A percentile compares a stretch with the other conserved stretches of the same genome.
Conservation (phyloP, 1,140 invertebrate species). For the Idris sp. region DNA sequence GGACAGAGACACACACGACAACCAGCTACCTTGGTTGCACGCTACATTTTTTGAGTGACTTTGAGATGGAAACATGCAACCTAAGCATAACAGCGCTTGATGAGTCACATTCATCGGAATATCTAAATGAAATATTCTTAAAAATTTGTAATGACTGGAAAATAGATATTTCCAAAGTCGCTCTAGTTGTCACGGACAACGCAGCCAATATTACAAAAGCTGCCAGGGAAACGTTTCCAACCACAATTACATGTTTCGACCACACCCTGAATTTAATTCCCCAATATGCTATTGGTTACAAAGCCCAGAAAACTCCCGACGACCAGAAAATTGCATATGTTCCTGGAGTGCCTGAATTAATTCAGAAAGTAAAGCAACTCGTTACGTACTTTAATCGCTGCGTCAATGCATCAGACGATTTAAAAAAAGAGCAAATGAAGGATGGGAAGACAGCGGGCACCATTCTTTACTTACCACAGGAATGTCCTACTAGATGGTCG, state of each 20-base stretch:
- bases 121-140: constrained; percentile 4
- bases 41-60: constrained; percentile 8
- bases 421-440: constrained; percentile 42
- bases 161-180: constrained; percentile 8
- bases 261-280: constrained; percentile 28
- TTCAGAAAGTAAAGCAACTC: constrained; percentile 34
- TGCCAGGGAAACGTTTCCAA: constrained; percentile 7
- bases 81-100: constrained; percentile 13
- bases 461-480: constrained; percentile 34
- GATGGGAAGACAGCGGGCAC: constrained; percentile 38
- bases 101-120: constrained; percentile 13
- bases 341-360: constrained; percentile 9
- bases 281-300: constrained; percentile 14
- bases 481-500: constrained; percentile 47
- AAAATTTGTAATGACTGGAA: constrained; percentile 19
- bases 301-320: constrained; percentile 7
- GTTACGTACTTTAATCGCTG: constrained; percentile 23
- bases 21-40: constrained; percentile 23
- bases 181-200: constrained; percentile 21
- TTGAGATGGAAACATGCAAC: constrained; percentile 16
- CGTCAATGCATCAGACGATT: constrained; percentile 28
- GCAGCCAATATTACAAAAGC: constrained; percentile 31
- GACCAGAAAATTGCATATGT: no score
- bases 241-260: constrained; percentile 11
- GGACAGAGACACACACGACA: constrained; percentile 25